Evolutionary conservation across 2,113 vertebrate species (phyloP).

Genomic region (Salvelinus fontinalis): DNA sequence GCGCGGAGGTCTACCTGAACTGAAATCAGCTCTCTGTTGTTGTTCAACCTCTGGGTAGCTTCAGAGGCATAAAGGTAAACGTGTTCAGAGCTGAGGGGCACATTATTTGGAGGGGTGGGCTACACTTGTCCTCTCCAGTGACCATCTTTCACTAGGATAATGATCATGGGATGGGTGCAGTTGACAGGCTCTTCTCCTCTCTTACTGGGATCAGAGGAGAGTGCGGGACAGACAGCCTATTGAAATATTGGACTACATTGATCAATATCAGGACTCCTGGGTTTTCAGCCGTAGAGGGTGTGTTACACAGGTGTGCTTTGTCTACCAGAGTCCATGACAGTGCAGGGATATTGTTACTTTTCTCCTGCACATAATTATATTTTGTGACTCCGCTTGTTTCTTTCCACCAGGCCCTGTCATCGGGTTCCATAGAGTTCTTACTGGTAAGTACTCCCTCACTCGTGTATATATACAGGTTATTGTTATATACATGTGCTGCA

Average conservation of each 20-base stretch:
- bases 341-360: conserved; percentile 19
- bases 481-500: not conserved
- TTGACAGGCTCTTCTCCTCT: not conserved
- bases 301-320: conserved; percentile 32
- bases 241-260: conserved; percentile 42
- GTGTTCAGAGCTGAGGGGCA: conserved; percentile 4
- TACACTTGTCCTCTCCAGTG: not conserved
- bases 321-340: conserved; percentile 9
- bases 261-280: conserved; percentile 28
- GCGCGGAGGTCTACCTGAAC: too few relatives aligned
- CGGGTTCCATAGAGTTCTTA: not conserved
- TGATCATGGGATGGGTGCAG: not conserved
- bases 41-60: too few relatives aligned
- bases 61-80: conserved; percentile 9
- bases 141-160: not conserved
- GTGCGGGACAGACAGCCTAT: conserved; percentile 3
- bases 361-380: not conserved
- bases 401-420: not conserved
- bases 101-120: not conserved
- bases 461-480: not conserved
- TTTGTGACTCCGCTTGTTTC: not conserved
- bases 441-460: not conserved
- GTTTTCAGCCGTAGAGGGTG: conserved; percentile 14
- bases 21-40: too few relatives aligned
- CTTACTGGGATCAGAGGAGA: not conserved